Conservation (phyloP, 2,888 invertebrate species). For the Hesperia comma region DNA sequence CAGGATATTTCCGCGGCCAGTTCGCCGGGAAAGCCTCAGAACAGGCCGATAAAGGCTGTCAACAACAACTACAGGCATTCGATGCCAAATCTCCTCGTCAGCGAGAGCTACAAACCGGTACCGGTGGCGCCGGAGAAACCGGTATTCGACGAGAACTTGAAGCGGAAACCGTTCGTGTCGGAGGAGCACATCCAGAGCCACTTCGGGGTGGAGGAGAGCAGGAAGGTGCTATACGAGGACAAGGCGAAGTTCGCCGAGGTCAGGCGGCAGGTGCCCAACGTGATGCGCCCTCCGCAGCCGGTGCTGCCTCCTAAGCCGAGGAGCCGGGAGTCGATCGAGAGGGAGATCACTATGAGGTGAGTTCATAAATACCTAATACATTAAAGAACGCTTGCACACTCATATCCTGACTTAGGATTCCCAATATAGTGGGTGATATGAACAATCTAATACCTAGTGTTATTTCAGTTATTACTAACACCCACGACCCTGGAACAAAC, state of each 20-base stretch:
- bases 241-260: slow-evolving; percentile 53
- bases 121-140: slow-evolving; percentile 59
- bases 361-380: slow-evolving; percentile 13
- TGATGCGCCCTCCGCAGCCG: slow-evolving; percentile 56
- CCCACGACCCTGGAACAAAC: too few relatives aligned
- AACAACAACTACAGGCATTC: slow-evolving; percentile 73
- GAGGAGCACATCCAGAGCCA: slow-evolving; percentile 78
- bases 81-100: slow-evolving; percentile 76
- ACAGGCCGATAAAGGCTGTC: slow-evolving; percentile 46
- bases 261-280: slow-evolving; percentile 48
- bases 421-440: too few relatives aligned
- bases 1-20: slow-evolving; percentile 83
- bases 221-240: slow-evolving; percentile 68
- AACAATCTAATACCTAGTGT: too few relatives aligned
- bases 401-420: too few relatives aligned
- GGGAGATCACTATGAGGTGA: slow-evolving; percentile 80
- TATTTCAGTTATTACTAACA: too few relatives aligned
- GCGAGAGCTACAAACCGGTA: slow-evolving; percentile 60
- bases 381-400: too few relatives aligned
- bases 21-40: slow-evolving; percentile 66
- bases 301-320: slow-evolving; percentile 73
- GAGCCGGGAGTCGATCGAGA: slow-evolving; percentile 72
- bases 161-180: slow-evolving; percentile 74
- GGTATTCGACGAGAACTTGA: slow-evolving; percentile 62
- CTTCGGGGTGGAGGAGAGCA: slow-evolving; percentile 75